Conservation (phyloP, 1,140 invertebrate genomes). For the Oppia nitens region DNA sequence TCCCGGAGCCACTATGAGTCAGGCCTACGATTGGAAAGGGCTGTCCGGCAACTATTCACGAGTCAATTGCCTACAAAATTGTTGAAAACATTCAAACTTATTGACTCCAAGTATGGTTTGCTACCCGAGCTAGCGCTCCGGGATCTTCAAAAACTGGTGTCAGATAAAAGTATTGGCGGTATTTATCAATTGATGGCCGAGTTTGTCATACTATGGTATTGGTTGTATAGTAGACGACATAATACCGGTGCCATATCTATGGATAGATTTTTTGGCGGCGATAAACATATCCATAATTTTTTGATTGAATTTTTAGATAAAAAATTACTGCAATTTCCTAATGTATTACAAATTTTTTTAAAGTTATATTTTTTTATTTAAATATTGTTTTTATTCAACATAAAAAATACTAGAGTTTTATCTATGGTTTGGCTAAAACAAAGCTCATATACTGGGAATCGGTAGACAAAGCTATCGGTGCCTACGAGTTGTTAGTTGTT, state of each 20-base stretch:
- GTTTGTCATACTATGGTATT: conserved; percentile 1
- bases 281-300: no score
- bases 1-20: conserved; percentile 8
- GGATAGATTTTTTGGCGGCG: no score
- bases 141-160: conserved; percentile 1
- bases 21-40: conserved; percentile 6
- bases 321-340: no score
- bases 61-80: conserved; percentile 10
- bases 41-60: conserved; percentile 2
- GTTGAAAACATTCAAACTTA: conserved; percentile 8
- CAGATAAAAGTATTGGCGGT: conserved; percentile 10
- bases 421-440: conserved; percentile 2
- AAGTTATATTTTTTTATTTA: neutral
- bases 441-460: conserved; percentile 3
- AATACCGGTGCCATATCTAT: conserved; percentile 3
- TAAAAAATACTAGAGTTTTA: conserved; percentile 2
- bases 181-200: conserved; percentile 8
- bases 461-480: neutral
- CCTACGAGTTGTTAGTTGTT: conserved; percentile 4
- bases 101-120: conserved; percentile 2
- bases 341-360: no score
- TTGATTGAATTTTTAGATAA: no score
- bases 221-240: conserved; percentile 9
- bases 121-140: conserved; percentile 3
- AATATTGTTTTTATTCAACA: neutral